Conservation (phyloP, 1,140 invertebrate genomes). For the Heliothis virescens region DNA sequence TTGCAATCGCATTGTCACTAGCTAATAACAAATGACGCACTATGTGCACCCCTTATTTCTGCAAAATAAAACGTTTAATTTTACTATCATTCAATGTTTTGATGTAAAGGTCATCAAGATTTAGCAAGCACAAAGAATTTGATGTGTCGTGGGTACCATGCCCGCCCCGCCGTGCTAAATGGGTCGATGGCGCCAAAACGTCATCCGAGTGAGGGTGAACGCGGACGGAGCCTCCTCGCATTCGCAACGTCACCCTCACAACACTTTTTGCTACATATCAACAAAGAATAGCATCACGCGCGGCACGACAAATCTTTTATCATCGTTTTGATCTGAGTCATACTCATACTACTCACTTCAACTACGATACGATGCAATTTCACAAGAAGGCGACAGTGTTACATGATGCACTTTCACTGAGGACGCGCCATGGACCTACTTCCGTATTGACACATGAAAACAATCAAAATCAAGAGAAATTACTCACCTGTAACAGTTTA, state of each 20-base stretch:
- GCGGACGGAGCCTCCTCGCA: constrained; percentile 37
- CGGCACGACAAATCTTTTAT: constrained; percentile 56
- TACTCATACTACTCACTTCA: constrained; percentile 63
- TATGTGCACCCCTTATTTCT: constrained; percentile 82
- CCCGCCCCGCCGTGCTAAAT: constrained; percentile 79
- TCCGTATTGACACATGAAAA: constrained; percentile 68
- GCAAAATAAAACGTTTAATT: constrained; percentile 72
- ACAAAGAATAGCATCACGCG: constrained; percentile 56
- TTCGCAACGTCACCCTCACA: constrained; percentile 34
- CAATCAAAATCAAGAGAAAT: constrained; percentile 61
- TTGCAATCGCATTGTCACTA: constrained; percentile 83
- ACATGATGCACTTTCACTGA: constrained; percentile 85
- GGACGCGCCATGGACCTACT: constrained; percentile 71
- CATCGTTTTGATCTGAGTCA: constrained; percentile 66
- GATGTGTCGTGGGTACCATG: constrained; percentile 65
- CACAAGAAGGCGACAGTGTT: constrained; percentile 83
- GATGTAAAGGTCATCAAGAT: constrained; percentile 71
- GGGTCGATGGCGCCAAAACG: constrained; percentile 86
- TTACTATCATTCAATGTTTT: constrained; percentile 70
- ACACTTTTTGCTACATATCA: constrained; percentile 51
- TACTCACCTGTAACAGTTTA: constrained; percentile 81
- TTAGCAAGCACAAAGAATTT: constrained; percentile 77
- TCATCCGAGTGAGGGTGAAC: constrained; percentile 71
- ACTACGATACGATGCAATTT: constrained; percentile 79
- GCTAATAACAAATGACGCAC: constrained; percentile 80